These are phyloP conservation scores for Passer montanus DNA, from an alignment of 2,113 vertebrate genomes.

Conservation along the genomic window DNA sequence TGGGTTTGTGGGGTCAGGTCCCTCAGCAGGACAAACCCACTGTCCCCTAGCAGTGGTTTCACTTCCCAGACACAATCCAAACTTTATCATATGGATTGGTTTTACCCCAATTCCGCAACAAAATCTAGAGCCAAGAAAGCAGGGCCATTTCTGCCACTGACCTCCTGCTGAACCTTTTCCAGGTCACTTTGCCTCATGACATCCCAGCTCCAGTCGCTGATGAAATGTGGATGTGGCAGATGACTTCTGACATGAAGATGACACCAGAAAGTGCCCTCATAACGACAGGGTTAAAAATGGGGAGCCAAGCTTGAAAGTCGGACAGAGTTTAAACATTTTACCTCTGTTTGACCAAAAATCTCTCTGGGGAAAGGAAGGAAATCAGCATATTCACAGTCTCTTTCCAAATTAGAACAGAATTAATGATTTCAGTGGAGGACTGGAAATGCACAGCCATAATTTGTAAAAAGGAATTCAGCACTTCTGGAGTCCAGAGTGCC, in stretches of 20 bases:
- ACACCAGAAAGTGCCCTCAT: not conserved
- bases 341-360: not conserved
- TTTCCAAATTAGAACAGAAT: not conserved
- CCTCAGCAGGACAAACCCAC: not conserved
- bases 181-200: not conserved
- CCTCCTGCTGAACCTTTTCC: not conserved
- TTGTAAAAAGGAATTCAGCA: not conserved
- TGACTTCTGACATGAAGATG: not conserved
- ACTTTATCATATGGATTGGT: rapidly evolving
- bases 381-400: not conserved
- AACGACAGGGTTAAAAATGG: not conserved
- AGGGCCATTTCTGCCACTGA: not conserved
- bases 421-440: not conserved
- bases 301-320: not conserved
- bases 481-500: not conserved
- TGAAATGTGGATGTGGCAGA: not conserved
- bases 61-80: not conserved
- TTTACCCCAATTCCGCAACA: not conserved
- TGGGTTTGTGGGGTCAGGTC: not conserved
- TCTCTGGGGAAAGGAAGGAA: not conserved
- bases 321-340: not conserved
- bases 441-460: not conserved
- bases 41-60: not conserved
- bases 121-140: not conserved
- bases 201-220: not conserved